Conservation (phyloP, 2,797 vertebrate genomes). For the Microtus obscurus region DNA sequence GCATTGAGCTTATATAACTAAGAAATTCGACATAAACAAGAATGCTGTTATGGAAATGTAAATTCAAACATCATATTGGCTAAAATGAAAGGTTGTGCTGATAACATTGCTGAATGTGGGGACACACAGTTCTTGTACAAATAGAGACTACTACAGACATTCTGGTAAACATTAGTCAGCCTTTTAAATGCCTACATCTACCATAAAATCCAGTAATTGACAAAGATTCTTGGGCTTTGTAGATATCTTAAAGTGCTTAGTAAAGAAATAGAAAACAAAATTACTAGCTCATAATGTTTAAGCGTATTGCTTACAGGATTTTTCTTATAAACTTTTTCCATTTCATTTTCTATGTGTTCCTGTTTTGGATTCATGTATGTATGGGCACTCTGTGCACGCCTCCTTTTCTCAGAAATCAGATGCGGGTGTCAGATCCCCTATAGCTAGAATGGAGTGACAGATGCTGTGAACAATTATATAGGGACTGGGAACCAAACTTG, state of each 20-base stretch:
- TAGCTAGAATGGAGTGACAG: not conserved
- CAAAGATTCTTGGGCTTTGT: not conserved
- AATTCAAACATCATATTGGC: not conserved
- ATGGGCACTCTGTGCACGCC: not conserved
- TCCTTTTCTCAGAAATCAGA: not conserved
- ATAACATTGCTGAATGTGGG: not conserved
- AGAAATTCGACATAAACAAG: not conserved
- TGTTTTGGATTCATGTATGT: not conserved
- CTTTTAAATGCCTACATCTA: not conserved
- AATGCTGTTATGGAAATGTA: not conserved
- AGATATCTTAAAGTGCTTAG: not conserved
- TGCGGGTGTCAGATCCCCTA: not conserved
- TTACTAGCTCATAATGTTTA: not conserved
- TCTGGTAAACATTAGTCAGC: not conserved
- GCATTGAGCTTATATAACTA: not conserved
- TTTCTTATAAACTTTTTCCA: not conserved
- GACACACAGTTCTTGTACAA: not conserved
- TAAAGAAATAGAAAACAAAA: not conserved
- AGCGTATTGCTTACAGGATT: not conserved
- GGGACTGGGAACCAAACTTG: not conserved
- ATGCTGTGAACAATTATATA: not conserved
- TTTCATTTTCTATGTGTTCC: not conserved
- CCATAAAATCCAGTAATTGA: not conserved
- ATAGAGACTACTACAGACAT: not conserved
- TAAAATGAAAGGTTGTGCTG: not conserved